Evolutionary conservation across 2,888 invertebrate species (phyloP).

Genomic region (Ormyrus rosae): DNA sequence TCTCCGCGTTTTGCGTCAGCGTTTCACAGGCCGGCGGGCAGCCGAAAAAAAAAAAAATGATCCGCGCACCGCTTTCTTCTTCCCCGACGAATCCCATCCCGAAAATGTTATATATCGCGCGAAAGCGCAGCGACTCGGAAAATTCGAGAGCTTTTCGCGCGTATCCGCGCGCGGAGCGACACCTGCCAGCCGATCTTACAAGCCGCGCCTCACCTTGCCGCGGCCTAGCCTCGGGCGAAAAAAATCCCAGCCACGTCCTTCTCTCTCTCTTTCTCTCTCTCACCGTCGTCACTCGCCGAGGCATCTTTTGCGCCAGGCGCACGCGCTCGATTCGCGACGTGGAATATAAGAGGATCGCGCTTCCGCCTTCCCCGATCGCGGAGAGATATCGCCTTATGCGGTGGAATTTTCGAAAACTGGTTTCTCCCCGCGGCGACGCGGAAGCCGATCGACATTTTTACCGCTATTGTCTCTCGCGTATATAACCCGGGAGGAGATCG

Average conservation of each 20-base stretch:
- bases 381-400: neutral
- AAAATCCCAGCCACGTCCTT: conserved; percentile 22
- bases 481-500: no score
- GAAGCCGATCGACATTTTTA: no score
- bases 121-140: no score
- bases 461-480: no score
- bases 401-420: neutral
- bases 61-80: no score
- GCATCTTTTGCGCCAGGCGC: neutral
- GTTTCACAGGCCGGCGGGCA: no score
- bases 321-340: neutral
- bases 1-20: no score
- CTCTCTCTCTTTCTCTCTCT: neutral
- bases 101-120: no score
- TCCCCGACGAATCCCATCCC: no score
- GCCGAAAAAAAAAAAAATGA: no score
- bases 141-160: no score
- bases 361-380: neutral
- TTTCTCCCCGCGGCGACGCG: neutral
- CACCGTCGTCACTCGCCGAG: neutral
- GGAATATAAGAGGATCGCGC: neutral
- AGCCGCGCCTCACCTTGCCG: conserved; percentile 71
- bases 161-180: conserved; percentile 57
- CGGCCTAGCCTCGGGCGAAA: conserved; percentile 73
- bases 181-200: conserved; percentile 64